These are phyloP conservation scores for Gastracanthus pulcherrimus DNA, from an alignment of 2,888 invertebrate species.

Conservation along the genomic window DNA sequence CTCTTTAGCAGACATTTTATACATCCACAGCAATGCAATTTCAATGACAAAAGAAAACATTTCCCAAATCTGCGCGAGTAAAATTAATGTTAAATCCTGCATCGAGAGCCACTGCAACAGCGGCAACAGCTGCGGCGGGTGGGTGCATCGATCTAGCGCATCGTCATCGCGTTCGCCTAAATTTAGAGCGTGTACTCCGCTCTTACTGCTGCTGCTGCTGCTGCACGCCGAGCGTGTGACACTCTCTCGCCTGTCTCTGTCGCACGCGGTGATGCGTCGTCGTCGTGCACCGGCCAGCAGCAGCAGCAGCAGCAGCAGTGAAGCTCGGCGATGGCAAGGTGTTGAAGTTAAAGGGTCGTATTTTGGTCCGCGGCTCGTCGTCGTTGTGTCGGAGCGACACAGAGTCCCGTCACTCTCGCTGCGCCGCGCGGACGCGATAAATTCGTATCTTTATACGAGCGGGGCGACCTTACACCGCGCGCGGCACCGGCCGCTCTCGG, in stretches of 20 bases:
- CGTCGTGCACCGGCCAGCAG: neutral
- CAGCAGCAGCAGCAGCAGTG: neutral
- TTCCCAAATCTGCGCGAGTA: too few species aligned
- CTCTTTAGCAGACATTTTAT: too few species aligned
- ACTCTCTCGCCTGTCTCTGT: neutral
- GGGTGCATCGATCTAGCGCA: slow-evolving; percentile 13
- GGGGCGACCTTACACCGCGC: slow-evolving; percentile 55
- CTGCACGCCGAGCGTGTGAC: neutral
- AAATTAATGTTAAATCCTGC: neutral
- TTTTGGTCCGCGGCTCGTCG: slow-evolving; percentile 63
- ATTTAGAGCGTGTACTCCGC: slow-evolving; percentile 12
- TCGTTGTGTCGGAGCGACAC: slow-evolving; percentile 38
- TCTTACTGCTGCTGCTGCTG: too few species aligned
- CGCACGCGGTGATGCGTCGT: neutral
- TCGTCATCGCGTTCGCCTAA: slow-evolving; percentile 17
- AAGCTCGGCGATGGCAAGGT: too few species aligned
- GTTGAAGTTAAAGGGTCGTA: slow-evolving; percentile 69
- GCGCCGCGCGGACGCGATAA: slow-evolving; percentile 62
- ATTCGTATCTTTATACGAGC: slow-evolving; percentile 68
- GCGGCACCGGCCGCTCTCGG: neutral
- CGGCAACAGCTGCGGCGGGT: slow-evolving; percentile 6
- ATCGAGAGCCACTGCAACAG: neutral
- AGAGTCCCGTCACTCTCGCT: slow-evolving; percentile 17
- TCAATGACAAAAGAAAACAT: too few species aligned
- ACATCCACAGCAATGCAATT: too few species aligned